Evolutionary conservation across 2,888 invertebrate species (phyloP), one percentile per base, ranked within the genome.

Genomic region (Rhaphigaster nebulosa): DNA sequence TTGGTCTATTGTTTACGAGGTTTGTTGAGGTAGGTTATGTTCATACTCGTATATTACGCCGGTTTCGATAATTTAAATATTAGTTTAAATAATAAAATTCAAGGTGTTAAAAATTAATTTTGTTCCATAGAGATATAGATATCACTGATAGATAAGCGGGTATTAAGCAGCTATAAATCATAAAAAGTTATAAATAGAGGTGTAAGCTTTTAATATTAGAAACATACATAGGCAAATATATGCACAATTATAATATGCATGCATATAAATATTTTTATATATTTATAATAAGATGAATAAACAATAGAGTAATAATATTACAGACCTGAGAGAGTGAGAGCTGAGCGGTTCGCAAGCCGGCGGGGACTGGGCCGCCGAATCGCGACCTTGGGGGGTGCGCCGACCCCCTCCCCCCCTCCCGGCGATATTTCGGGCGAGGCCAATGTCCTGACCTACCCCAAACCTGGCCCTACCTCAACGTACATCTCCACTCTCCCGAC

Each of bases 361-460:
- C 54, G 52, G 54, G 87, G 87, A 88, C 88, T 88, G 88, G 56
- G 41, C 65, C 88, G 88, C 88, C 60, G 88, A 88, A 60, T 88
- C 88, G 41, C 88, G 88, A 88, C 88, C 88, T 88, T 88, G 88
- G 88, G 29, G 41, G 88, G 88, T 18, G 60, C 65, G 65, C 38
- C 88, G 65, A 65, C 60, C 88, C 88, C 56, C 52, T 52, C 88
- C 65, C 88, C 88, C 88, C 56, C 88, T 41, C 65, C 88, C 23
- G 45, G 2, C 41, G 54, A 34, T 34, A 41, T 60, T 88, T 60
- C 38, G 56, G 88, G 60, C 60, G 56, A 60, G 88, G 88, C 56
- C 88, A 76, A 87, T 52, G 56, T 87, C 88, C 88, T 88, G 60
- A 88, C 88, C 88, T 88, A 88, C 88, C 88, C 88, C 88, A 88